Base-by-base conservation (phyloP, 2,797 vertebrate species). In the Cyclopterus lumpus region DNA sequence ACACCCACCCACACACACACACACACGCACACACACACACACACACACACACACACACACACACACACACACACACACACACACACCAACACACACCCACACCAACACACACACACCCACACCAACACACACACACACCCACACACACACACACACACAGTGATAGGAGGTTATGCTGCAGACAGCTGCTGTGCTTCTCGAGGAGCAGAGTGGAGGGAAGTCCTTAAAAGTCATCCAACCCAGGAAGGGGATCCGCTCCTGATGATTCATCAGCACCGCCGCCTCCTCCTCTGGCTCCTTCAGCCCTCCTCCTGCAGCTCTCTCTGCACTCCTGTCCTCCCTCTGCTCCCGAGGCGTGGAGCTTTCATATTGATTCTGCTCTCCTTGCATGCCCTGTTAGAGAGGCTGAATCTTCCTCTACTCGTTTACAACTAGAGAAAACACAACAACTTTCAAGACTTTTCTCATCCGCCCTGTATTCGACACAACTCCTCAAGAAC, bases 321-420 rank as follows among this genome's bases (percentile, higher is more conserved):
- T 61, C 59, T 59, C 81, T 49, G 22, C 69, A 20, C 67, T 74
- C 42, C 67, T 79, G 46, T 67, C 73, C 61, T 75, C 75, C 72
- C 77, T 62, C 58, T 70, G 60, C 72, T 85, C 79, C 83, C 3
- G 20, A 42, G 73, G 83, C 74, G 2, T 69, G 75, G 74, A 81
- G 79, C 85, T 84, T 84, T 86, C 81, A 82, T 90, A 91, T 90
- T 88, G 90, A 91, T 90, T 87, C 81, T 72, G 82, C 79, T 82
- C 80, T 85, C 81, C 77, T 88, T 69, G 58, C 70, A 81, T 86
- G 78, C 71, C 81, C 85, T 80, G 83, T 85, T 81, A 82, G 65
- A 81, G 70, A 74, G 69, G 74, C 75, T 79, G 67, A 81, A 83
- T 82, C 82, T 84, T 82, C 71, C 85, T 77, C 74, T 40, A 59